Base-by-base conservation (phyloP, 1,140 invertebrate species). In the Geopemphigus sp. region DNA sequence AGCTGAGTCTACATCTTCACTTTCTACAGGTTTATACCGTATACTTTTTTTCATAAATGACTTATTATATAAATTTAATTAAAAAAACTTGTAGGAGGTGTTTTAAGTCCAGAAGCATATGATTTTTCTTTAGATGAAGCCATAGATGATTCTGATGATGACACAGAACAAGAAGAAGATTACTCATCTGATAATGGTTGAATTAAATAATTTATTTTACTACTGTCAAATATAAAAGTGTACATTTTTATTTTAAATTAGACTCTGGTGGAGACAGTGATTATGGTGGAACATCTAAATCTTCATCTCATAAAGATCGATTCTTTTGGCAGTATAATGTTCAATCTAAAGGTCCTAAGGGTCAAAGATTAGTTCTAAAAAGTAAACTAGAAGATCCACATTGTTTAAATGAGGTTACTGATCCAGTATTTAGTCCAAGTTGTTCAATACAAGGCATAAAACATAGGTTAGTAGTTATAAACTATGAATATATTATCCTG, bases 291-390 rank as follows among this genome's bases (percentile, higher is more conserved):
- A 84, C 84, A 50, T 84, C 85, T 76, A 84, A 83, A 59, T 85
- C 84, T 24, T 85, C 85, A 68, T 86, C 85, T 61, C 95, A 94
- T 84, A 94, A 92, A 83, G 94, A 96, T 84, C 88, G 92, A 80
- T 98, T 91, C 85, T 98, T 99, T 86, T 99, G 97, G 97, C 97
- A 98, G 85, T 98, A 99, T 85, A 99, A 99, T 87, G 94, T 98
- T 8, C 97, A 98, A 87, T 95, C 96, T 1, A 99, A 99, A 88
- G 97, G 97, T 2, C 96, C 97, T 5, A 98, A 98, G 87, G 94
- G 96, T 63, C 94, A 95, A 84, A 88, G 94, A 83, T 86, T 96
- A 53, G 90, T 94, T 29, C 89, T 95, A 81, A 91, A 93, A 84
- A 91, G 92, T 6, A 92, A 94, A 83, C 89, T 92, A 26, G 91